Percentiles rank a stretch among this genome's conserved stretches.
These are phyloP conservation scores for Phymorhynchus buccinoides DNA, from an alignment of 1,140 invertebrate genomes.

Conservation along the genomic window DNA sequence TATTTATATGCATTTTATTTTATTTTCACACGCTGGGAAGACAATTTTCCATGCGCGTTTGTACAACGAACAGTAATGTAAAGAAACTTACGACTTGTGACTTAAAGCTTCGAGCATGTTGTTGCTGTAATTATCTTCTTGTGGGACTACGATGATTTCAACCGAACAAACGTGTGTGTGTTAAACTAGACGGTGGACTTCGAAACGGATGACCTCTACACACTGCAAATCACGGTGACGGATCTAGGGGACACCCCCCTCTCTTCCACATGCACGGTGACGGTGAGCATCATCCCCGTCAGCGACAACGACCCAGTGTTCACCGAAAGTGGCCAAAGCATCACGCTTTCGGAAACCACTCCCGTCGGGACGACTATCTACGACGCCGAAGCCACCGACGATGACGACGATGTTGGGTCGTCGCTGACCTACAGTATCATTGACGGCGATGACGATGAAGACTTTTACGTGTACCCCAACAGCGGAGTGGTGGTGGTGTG, in stretches of 20 bases:
- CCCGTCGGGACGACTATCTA: slow-evolving; percentile 42
- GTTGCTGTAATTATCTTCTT: too few relatives aligned
- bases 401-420: slow-evolving; percentile 50
- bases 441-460: slow-evolving; percentile 35
- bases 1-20: too few relatives aligned
- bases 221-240: slow-evolving; percentile 34
- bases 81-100: too few relatives aligned
- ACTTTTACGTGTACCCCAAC: slow-evolving; percentile 48
- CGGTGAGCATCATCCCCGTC: slow-evolving; percentile 48
- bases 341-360: slow-evolving; percentile 36
- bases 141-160: too few relatives aligned
- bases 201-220: slow-evolving; percentile 49
- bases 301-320: slow-evolving; percentile 55
- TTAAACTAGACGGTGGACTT: slow-evolving; percentile 48
- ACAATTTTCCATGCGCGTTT: too few relatives aligned
- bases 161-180: too few relatives aligned
- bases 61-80: too few relatives aligned
- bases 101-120: too few relatives aligned
- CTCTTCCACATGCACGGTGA: slow-evolving; percentile 42
- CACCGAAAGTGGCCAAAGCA: slow-evolving; percentile 31
- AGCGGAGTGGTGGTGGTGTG: slow-evolving; percentile 48
- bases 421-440: slow-evolving; percentile 52
- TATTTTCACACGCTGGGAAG: too few relatives aligned
- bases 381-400: slow-evolving; percentile 50
- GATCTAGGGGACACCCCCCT: slow-evolving; percentile 51